phyloP scores from a whole-genome alignment of 2,113 vertebrate species.

The Laticauda laticaudata region DNA sequence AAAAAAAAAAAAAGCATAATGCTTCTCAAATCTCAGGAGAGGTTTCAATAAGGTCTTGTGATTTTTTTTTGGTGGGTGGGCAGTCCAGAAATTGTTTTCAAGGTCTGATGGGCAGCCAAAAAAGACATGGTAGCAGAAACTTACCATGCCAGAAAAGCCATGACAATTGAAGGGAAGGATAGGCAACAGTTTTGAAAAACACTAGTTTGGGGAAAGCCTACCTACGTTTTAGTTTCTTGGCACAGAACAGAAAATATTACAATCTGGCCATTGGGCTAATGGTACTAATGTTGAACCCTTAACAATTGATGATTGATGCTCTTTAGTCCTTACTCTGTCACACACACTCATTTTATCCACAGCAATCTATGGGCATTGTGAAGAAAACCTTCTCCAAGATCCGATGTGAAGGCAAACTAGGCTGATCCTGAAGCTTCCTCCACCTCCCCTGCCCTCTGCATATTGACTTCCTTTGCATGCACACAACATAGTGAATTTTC shows the following conservation, averaged over 20 bases:
- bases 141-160: background rate
- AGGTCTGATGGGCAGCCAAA: background rate
- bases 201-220: background rate
- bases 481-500: conserved; percentile 40
- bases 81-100: background rate
- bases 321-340: background rate
- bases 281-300: background rate
- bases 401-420: conserved; percentile 8
- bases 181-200: background rate
- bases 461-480: conserved; percentile 34
- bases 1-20: background rate
- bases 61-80: background rate
- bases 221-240: background rate
- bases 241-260: background rate
- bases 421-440: conserved; percentile 23
- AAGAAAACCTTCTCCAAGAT: conserved; percentile 17
- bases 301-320: background rate
- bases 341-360: background rate
- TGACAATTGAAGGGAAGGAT: background rate
- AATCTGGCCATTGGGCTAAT: background rate
- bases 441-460: conserved; percentile 19
- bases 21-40: background rate
- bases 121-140: background rate
- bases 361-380: conserved; percentile 23
- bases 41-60: background rate